Percentiles rank a stretch among this genome's conserved stretches.
Conservation (phyloP, 2,113 vertebrate genomes). For the Paramisgurnus dabryanus region DNA sequence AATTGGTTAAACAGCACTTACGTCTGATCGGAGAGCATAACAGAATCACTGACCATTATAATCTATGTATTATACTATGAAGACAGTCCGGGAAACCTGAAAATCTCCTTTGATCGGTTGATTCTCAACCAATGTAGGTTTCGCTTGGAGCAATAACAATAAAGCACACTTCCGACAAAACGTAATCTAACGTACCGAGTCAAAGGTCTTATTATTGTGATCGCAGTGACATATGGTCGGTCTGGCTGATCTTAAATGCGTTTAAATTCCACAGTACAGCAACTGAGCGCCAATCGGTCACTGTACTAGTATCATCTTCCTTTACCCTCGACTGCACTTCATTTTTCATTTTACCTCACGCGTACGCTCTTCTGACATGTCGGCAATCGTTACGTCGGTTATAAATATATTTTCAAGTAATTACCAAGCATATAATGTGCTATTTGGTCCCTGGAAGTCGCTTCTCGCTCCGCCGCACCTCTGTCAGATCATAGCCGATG, state of each 20-base stretch:
- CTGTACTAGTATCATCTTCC: conserved; percentile 20
- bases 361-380: neutral
- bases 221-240: conserved; percentile 1
- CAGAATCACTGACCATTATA: neutral
- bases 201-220: neutral
- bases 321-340: neutral
- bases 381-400: neutral
- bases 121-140: neutral
- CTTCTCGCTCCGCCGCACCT: conserved; percentile 59
- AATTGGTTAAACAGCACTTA: neutral
- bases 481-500: conserved; percentile 64
- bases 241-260: neutral
- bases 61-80: neutral
- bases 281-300: conserved; percentile 30
- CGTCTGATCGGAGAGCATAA: neutral
- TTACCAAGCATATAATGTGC: conserved; percentile 52
- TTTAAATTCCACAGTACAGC: conserved; percentile 26
- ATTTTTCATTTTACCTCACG: neutral
- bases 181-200: neutral
- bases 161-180: neutral
- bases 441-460: conserved; percentile 43
- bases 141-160: neutral
- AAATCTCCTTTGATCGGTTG: neutral
- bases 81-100: neutral
- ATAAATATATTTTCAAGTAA: conserved; percentile 19